These are phyloP conservation scores for Plebejus anna DNA, from an alignment of 2,888 invertebrate species.

Conservation along the genomic window DNA sequence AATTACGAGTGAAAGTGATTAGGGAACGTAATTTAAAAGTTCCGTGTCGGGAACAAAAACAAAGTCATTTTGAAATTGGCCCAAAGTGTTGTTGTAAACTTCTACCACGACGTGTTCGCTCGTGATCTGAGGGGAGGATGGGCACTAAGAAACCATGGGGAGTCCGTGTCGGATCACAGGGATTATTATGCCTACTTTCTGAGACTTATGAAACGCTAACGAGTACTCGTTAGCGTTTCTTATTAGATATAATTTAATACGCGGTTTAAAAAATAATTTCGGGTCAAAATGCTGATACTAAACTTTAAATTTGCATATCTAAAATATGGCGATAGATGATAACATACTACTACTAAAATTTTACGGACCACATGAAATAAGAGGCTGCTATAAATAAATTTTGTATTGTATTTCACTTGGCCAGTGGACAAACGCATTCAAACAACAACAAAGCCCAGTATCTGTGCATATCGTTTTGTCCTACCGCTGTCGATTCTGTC, in stretches of 20 bases:
- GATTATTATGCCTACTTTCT: neutral
- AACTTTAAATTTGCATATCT: too few relatives aligned
- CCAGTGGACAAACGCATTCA: neutral
- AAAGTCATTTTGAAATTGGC: neutral
- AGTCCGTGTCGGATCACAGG: neutral
- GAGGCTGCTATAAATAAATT: too few relatives aligned
- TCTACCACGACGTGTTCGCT: neutral
- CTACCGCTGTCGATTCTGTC: neutral
- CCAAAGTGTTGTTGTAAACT: neutral
- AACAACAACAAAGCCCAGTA: conserved; percentile 8
- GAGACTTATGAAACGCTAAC: neutral
- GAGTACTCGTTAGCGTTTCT: neutral
- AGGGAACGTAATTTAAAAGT: conserved; percentile 5
- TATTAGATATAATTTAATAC: neutral
- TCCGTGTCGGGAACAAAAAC: neutral
- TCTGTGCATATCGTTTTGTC: neutral
- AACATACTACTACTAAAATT: too few relatives aligned
- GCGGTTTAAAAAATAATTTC: neutral
- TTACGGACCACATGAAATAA: too few relatives aligned
- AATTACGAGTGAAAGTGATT: conserved; percentile 27
- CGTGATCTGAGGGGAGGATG: neutral
- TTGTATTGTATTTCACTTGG: too few relatives aligned
- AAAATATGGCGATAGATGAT: too few relatives aligned
- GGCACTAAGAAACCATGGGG: neutral
- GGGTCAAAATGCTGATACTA: too few relatives aligned